Percentiles rank a stretch among this genome's conserved stretches.
phyloP scores from a whole-genome alignment of 2,888 invertebrate species.

The Drosophila suboccidentalis region DNA sequence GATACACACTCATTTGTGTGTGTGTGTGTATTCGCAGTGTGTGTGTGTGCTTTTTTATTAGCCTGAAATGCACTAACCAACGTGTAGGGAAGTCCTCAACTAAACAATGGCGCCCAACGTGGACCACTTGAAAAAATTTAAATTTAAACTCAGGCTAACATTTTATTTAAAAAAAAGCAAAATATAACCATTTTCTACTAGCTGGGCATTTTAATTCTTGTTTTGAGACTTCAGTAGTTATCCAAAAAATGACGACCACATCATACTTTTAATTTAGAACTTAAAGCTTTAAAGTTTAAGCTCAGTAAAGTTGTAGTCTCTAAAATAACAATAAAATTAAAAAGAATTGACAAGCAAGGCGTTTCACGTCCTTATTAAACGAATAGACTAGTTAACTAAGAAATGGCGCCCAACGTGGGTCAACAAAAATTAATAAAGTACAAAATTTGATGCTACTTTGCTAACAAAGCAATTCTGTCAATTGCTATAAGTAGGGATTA shows the following conservation, averaged over 20 bases:
- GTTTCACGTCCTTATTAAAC: background rate
- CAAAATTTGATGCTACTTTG: background rate
- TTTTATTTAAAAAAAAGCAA: background rate
- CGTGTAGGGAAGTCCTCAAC: slow-evolving; percentile 11
- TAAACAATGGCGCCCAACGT: slow-evolving; percentile 14
- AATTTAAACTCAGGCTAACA: background rate
- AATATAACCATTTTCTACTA: background rate
- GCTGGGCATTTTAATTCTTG: too few species aligned
- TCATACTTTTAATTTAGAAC: background rate
- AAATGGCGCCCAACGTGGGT: background rate
- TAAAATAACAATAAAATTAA: background rate
- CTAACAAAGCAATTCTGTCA: background rate
- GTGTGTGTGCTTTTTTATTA: slow-evolving; percentile 45
- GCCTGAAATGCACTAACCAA: slow-evolving; percentile 36
- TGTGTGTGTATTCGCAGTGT: slow-evolving; percentile 15
- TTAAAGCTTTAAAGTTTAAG: too few species aligned
- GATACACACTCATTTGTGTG: slow-evolving; percentile 32
- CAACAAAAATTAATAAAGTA: background rate
- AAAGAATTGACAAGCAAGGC: background rate
- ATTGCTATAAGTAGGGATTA: background rate
- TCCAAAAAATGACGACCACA: slow-evolving; percentile 11
- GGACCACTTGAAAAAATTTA: background rate
- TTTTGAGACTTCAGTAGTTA: background rate
- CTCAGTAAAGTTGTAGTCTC: too few species aligned
- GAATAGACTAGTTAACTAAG: background rate